A percentile compares a stretch with the other conserved stretches of the same genome.
These are phyloP conservation scores for Psittacula cyanocephala DNA, from an alignment of 2,113 vertebrate genomes.

Conservation along the genomic window DNA sequence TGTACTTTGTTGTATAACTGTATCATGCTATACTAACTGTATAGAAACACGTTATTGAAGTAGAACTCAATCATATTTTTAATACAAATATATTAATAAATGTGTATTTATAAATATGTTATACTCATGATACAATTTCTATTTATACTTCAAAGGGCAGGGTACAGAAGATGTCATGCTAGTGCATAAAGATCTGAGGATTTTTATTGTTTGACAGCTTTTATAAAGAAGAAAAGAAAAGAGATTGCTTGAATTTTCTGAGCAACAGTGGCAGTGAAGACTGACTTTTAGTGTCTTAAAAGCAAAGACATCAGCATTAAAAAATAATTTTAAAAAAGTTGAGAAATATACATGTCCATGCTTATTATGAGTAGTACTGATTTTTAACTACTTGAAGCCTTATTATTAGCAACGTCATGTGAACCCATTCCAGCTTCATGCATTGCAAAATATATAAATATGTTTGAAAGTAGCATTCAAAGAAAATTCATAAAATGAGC, in stretches of 20 bases:
- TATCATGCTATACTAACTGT: not conserved
- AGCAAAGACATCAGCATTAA: not conserved
- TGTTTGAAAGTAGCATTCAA: not conserved
- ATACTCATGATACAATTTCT: not conserved
- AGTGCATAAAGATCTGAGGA: not conserved
- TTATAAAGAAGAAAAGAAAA: not conserved
- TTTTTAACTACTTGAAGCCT: not conserved
- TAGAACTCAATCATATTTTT: not conserved
- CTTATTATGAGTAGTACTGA: not conserved
- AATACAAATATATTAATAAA: not conserved
- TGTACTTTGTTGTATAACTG: not conserved
- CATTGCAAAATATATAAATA: not conserved
- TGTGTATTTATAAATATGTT: not conserved
- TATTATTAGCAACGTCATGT: not conserved
- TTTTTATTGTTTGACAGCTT: not conserved
- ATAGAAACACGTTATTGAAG: not conserved
- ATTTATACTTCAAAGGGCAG: not conserved
- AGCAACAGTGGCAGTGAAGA: not conserved
- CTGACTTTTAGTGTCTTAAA: not conserved
- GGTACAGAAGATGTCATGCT: not conserved
- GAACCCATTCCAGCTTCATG: not conserved
- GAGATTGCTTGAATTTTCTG: not conserved
- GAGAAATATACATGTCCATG: not conserved
- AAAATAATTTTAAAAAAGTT: accelerated
- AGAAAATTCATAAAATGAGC: not conserved